Base-by-base conservation (phyloP, 1,140 invertebrate genomes). In the Propsilocerus akamusi region DNA sequence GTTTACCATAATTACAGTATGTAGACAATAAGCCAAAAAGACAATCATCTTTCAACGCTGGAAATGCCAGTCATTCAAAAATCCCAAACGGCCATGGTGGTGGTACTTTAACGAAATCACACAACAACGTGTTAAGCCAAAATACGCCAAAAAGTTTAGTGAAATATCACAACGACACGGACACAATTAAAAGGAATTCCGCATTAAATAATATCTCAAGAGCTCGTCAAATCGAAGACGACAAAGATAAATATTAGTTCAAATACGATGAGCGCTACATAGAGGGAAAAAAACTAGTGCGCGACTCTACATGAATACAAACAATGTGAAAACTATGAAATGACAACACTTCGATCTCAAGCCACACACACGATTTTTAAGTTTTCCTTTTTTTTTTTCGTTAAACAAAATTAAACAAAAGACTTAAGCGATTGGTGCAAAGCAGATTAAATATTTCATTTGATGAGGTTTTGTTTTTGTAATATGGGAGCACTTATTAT, bases 141-240 rank as follows among this genome's bases (percentile, higher is more conserved):
- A 72, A 77, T 28, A 78, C 76, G 54, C 78, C 76, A 25, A 81
- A 80, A 59, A 77, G 73, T 52, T 71, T 77, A 55, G 68, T 71
- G 37, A 64, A 65, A 49, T 63, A 57, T 14, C 64, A 60, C n/a
- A 72, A 72, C 46, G 83, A 88, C 49, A 85, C 83, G 54, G 83
- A 87, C 57, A 88, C 83, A 0, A 65, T 89, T 32, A 81, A 86
- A 57, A 67, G 84, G 30, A 83, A 86, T 59, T 84, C 82, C 57
- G 75, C 72, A 46, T 59, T 70, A 7, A 71, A 69, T 56, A 72
- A 70, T 57, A 61, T 59, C 8, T 28, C 24, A 22, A 24, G 37
- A 10, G 14, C 37, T 12, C 55, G 51, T 23, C 62, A 58, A 51
- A 62, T 65, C 12, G 63, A 65, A 20, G 61, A 65, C 49, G 63